Percentiles rank a stretch among this genome's conserved stretches.
phyloP scores from a whole-genome alignment of 37 sponge, comb jelly and placozoan species.

The Petrosia ficiformis region DNA sequence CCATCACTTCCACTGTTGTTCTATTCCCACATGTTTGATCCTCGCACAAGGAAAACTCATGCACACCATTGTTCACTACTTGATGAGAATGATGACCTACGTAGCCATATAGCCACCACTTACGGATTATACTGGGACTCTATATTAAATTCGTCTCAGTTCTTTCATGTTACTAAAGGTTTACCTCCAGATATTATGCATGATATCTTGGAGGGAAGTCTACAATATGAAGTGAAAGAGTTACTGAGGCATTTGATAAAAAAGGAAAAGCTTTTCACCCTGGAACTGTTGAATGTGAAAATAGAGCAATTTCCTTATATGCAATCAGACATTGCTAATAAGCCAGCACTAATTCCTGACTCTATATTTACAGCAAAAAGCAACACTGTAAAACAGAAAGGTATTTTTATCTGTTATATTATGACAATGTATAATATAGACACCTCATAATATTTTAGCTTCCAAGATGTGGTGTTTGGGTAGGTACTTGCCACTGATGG shows the following conservation, averaged over 20 bases:
- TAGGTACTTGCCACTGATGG: constrained; percentile 47
- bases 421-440: too few relatives aligned
- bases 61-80: neutral
- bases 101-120: neutral
- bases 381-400: constrained; percentile 24
- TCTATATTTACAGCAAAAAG: constrained; percentile 7
- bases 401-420: neutral
- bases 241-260: neutral
- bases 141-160: neutral
- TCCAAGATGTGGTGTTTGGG: constrained; percentile 58
- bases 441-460: too few relatives aligned
- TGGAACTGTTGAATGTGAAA: neutral
- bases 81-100: neutral
- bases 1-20: too few relatives aligned
- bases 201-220: neutral
- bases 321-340: neutral
- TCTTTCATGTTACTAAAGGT: neutral
- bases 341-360: constrained; percentile 12
- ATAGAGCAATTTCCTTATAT: neutral
- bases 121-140: neutral
- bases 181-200: neutral
- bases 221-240: neutral
- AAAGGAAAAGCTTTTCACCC: constrained; percentile 1
- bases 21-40: neutral
- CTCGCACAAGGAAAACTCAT: neutral